Base-by-base conservation (phyloP, 92 coral and sea anemone genomes). In the Pocillopora meandrina region DNA sequence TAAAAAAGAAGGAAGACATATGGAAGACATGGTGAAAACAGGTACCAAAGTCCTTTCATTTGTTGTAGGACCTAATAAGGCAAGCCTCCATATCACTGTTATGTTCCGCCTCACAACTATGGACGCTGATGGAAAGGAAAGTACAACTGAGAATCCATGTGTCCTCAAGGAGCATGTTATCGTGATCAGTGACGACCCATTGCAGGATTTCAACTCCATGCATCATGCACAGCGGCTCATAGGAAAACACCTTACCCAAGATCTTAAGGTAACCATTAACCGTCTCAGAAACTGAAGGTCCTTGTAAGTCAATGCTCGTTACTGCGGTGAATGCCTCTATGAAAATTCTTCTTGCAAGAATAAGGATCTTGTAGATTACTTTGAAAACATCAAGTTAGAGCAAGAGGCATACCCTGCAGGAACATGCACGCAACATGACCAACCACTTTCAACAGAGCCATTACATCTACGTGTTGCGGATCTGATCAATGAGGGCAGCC, bases 131-230 rank as follows among this genome's bases (percentile, higher is more conserved):
- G 85, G 19, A 52, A 69, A 67, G 19, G 66, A n/a, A 31, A 69
- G 85, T 47, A 55, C 65, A 12, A 56, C 31, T 1, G 85, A 81
- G 20, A 66, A 47, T 2, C 85, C 82, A 8, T 9, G 7, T 14
- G 16, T 81, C 21, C 14, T 68, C 36, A 81, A 81, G 49, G 85
- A 81, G 26, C 80, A 82, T 31, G 12, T 80, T 19, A 80, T 87
- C 66, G 85, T 81, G 13, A 71, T 86, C n/a, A 71, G 74, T 80
- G 90, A 79, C 73, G 90, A 87, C 65, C 78, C 65, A 34, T 76
- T 49, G 18, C 84, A 82, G 75, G 86, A 82, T 36, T 59, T 20
- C 62, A 9, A 82, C 20, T 31, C 86, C 18, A 71, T 82, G 26
- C 76, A 65, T 21, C 64, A 81, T 11, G 72, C 72, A 23, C 85